Evolutionary conservation across 2,113 vertebrate genomes (phyloP).

Genomic region (Dromas ardeola): DNA sequence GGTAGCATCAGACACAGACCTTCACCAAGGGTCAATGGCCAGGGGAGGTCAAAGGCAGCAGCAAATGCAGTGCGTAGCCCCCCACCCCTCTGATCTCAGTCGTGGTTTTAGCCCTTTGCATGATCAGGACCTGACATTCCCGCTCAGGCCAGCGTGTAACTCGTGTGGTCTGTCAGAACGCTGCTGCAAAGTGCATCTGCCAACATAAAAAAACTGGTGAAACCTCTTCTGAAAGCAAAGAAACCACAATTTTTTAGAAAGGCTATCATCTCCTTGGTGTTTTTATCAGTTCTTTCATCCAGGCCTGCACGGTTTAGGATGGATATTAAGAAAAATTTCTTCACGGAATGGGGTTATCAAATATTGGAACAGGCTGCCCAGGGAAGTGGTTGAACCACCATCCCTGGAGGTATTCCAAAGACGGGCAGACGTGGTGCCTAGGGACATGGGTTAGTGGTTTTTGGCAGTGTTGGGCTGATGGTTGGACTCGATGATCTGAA

Average conservation of each 20-base stretch:
- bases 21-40: not conserved
- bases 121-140: not conserved
- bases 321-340: not conserved
- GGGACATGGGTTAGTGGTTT: not conserved
- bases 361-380: not conserved
- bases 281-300: not conserved
- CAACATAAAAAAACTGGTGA: not conserved
- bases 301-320: not conserved
- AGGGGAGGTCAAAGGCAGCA: not conserved
- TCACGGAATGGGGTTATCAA: not conserved
- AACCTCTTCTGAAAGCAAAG: not conserved
- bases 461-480: not conserved
- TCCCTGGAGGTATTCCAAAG: not conserved
- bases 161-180: not conserved
- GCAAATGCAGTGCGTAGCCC: fast-evolving
- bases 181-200: not conserved
- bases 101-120: not conserved
- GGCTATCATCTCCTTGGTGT: not conserved
- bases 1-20: not conserved
- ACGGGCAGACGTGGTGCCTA: not conserved
- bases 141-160: not conserved
- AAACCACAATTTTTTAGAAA: fast-evolving
- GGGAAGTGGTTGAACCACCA: not conserved
- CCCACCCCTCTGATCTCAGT: not conserved
- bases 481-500: not conserved